Conservation (phyloP, 2,797 vertebrate species). For the Myotis myotis region DNA sequence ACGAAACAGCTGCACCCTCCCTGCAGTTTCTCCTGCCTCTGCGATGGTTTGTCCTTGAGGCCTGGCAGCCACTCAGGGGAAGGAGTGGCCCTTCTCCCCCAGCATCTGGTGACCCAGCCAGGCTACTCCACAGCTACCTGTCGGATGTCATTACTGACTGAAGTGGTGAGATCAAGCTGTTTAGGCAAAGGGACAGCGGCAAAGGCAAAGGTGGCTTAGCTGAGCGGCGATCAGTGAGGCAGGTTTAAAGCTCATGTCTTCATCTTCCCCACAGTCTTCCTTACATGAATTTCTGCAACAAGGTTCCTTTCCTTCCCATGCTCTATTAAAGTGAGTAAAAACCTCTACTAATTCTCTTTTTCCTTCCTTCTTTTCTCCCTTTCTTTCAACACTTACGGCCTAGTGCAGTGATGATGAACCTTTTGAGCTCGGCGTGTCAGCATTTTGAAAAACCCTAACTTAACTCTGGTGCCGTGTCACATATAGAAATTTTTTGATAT, state of each 20-base stretch:
- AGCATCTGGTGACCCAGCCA: slow-evolving; percentile 85
- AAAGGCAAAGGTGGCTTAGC: slow-evolving; percentile 59
- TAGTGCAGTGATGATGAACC: too few species aligned
- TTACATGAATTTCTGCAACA: background rate
- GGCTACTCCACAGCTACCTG: slow-evolving; percentile 87
- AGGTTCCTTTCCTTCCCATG: background rate
- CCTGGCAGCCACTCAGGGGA: slow-evolving; percentile 63
- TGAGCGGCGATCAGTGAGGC: background rate
- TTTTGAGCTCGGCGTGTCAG: too few species aligned
- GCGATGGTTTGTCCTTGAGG: slow-evolving; percentile 81
- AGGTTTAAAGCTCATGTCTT: slow-evolving; percentile 49
- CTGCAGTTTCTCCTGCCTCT: slow-evolving; percentile 84
- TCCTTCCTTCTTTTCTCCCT: background rate
- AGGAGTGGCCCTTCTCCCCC: slow-evolving; percentile 78
- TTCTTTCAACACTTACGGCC: background rate
- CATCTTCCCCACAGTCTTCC: background rate
- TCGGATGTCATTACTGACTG: slow-evolving; percentile 84
- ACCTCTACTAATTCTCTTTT: background rate
- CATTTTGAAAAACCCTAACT: too few species aligned
- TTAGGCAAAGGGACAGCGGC: slow-evolving; percentile 54
- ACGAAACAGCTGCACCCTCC: slow-evolving; percentile 86
- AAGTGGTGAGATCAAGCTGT: slow-evolving; percentile 82
- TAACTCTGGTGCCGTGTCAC: too few species aligned
- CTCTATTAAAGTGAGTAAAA: slow-evolving; percentile 36
- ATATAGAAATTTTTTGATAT: too few species aligned